These are phyloP conservation scores for Drosophila nr. fundita DNA, from an alignment of 2,888 invertebrate species.

Conservation along the genomic window DNA sequence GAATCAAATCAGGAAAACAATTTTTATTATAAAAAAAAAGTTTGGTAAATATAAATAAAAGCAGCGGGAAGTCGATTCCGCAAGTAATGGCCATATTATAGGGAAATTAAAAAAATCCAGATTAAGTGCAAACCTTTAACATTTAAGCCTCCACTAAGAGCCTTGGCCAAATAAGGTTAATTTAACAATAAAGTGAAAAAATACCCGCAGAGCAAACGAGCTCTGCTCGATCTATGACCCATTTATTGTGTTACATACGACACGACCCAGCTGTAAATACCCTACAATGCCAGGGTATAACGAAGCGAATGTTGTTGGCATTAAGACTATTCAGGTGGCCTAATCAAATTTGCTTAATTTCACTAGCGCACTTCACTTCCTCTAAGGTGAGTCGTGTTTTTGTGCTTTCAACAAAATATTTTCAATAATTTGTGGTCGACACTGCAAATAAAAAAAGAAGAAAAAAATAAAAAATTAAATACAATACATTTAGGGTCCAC, in stretches of 20 bases:
- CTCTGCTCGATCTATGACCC: not conserved
- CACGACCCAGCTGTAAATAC: not conserved
- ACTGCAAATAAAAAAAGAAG: conserved; percentile 10
- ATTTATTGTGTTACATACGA: not conserved
- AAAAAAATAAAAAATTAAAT: not conserved
- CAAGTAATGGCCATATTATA: not conserved
- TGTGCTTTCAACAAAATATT: conserved; percentile 16
- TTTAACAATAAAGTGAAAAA: not conserved
- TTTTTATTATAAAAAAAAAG: not conserved
- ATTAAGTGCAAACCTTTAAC: not conserved
- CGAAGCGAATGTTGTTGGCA: conserved; percentile 20
- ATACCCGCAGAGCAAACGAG: not conserved
- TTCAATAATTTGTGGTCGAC: conserved; percentile 16
- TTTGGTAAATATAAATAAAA: not conserved
- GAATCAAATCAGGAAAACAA: not conserved
- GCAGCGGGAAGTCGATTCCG: not conserved
- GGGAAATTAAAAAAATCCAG: not conserved
- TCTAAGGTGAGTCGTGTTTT: not conserved
- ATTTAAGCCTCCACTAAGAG: not conserved
- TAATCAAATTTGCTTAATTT: conserved; percentile 34
- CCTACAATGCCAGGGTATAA: not conserved
- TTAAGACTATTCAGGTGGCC: conserved; percentile 36
- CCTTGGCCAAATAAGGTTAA: not conserved
- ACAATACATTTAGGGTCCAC: conserved; percentile 41
- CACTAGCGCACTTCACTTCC: conserved; percentile 11